Evolutionary conservation across 2,888 invertebrate genomes (phyloP), one percentile per base, ranked within the genome.

Genomic region (Anoplius nigerrimus): DNA sequence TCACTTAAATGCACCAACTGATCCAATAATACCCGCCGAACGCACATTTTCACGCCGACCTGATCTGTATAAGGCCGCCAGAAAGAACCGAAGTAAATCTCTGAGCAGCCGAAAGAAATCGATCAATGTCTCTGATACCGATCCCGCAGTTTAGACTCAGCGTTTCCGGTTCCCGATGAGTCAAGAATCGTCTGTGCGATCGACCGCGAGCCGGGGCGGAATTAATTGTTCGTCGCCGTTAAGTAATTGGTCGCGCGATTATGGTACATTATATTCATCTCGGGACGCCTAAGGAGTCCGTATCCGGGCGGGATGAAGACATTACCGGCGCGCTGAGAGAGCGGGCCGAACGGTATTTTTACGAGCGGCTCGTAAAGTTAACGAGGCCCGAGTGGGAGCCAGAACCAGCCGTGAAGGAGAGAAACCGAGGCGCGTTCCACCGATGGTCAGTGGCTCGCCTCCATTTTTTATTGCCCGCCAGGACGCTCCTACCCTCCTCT

Each of bases 331-430:
- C 72, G 76, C 69, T 74, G 76, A 74, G 80, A 76, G 79, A 80
- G 73, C 77, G 67, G 78, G 71, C 80, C 78, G 83, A 85, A 87
- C 85, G 86, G 86, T 87, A 88, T 88, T 88, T 88, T 88, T 88
- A 88, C 88, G 88, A 88, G 87, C 82, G 24, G 82, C 86, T 88
- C 88, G 88, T 88, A 88, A 88, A 88, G 81, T 88, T 88, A 88
- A 88, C 88, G 88, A 88, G 80, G 78, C 78, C 71, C 79, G 64
- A 58, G 66, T 69, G 71, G 68, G 62, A 75, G 74, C 48, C 62
- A 65, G 59, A 57, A 22, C 42, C 58, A 53, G 54, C 54, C 60
- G 72, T 71, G 78, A 71, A 75, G 69, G 78, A 78, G 80, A 78
- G 78, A 78, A 77, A 75, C 64, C 73, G 42, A 48, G 18, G 42